These are phyloP conservation scores for Apolygus lucorum DNA, from an alignment of 1,140 invertebrate species.

Conservation along the genomic window DNA sequence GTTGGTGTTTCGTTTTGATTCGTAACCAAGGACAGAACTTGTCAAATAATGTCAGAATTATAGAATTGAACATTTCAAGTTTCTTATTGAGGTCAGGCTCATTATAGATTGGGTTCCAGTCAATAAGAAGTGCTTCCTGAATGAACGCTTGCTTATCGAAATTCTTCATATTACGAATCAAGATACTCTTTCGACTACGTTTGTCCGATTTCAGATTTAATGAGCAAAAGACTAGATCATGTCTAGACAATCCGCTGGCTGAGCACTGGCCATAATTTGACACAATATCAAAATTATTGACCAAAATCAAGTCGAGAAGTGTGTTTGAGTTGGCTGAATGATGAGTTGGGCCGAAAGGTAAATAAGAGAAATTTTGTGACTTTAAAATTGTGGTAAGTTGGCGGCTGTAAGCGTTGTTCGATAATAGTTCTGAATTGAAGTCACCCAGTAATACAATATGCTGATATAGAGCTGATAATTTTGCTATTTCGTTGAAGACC, in stretches of 20 bases:
- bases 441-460: not conserved
- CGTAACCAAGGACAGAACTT: too few species aligned
- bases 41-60: too few species aligned
- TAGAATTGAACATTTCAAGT: too few species aligned
- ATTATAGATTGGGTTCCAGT: not conserved
- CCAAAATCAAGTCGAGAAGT: not conserved
- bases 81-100: not conserved
- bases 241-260: not conserved
- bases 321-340: not conserved
- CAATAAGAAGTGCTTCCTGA: not conserved
- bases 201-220: not conserved
- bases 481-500: not conserved
- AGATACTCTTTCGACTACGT: not conserved
- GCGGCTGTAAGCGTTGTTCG: not conserved
- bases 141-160: not conserved
- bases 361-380: not conserved
- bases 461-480: not conserved
- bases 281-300: not conserved
- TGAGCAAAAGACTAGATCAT: not conserved
- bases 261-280: not conserved
- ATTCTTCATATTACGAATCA: not conserved
- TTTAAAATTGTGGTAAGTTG: not conserved
- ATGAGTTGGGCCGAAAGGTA: not conserved
- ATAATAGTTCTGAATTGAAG: not conserved
- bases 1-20: too few species aligned